These are phyloP conservation scores for Chelon labrosus DNA, from an alignment of 2,797 vertebrate genomes.

Conservation along the genomic window DNA sequence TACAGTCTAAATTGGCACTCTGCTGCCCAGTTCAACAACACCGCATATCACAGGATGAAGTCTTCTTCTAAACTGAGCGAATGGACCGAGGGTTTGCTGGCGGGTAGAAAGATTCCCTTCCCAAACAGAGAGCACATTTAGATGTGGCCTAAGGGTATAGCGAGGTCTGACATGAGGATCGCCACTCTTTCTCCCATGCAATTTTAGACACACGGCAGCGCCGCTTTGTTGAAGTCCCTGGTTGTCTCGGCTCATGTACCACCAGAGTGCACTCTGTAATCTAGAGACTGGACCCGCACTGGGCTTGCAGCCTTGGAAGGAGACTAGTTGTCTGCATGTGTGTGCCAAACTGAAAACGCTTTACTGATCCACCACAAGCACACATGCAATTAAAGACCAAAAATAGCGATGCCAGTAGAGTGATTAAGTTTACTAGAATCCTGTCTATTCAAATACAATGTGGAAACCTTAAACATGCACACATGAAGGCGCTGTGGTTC, in stretches of 20 bases:
- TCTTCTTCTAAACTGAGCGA: conserved; percentile 58
- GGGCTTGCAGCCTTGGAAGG: conserved; percentile 72
- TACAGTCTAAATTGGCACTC: conserved; percentile 66
- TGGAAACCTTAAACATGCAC: conserved; percentile 60
- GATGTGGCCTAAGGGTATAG: conserved; percentile 61
- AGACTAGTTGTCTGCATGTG: conserved; percentile 74
- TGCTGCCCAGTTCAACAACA: conserved; percentile 56
- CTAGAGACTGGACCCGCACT: conserved; percentile 65
- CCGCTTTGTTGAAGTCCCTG: conserved; percentile 49
- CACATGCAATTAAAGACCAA: conserved; percentile 67
- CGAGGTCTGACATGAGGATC: conserved; percentile 54
- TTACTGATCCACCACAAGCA: conserved; percentile 67
- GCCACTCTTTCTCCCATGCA: conserved; percentile 62
- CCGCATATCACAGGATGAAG: conserved; percentile 49
- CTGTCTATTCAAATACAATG: conserved; percentile 58
- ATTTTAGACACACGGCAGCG: conserved; percentile 59
- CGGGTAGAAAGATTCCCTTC: conserved; percentile 48
- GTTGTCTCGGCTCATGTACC: conserved; percentile 68
- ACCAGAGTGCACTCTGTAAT: conserved; percentile 76
- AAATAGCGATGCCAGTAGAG: conserved; percentile 66
- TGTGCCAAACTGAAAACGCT: conserved; percentile 67
- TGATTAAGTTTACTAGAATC: conserved; percentile 62
- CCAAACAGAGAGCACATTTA: conserved; percentile 64
- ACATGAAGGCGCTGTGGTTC: conserved; percentile 61
- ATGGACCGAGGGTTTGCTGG: conserved; percentile 56